A percentile compares a stretch with the other conserved stretches of the same genome.
phyloP scores from a whole-genome alignment of 2,113 vertebrate species.

The Nymphicus hollandicus region DNA sequence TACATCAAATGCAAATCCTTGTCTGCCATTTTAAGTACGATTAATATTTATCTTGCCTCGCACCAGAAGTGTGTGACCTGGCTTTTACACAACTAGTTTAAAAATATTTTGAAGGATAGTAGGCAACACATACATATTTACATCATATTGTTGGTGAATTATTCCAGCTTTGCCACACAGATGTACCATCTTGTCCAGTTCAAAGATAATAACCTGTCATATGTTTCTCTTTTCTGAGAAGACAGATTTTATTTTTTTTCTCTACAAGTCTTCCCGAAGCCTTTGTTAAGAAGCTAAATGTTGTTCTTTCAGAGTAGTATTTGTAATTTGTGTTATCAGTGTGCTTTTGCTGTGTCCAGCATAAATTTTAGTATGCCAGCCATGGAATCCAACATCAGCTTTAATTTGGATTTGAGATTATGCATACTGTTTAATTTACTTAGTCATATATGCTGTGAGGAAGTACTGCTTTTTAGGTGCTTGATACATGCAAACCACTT shows the following conservation, averaged over 20 bases:
- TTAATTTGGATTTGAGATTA: not conserved
- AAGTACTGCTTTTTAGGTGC: not conserved
- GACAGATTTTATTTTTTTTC: not conserved
- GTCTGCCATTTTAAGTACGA: not conserved
- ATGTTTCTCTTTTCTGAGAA: not conserved
- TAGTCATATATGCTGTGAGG: not conserved
- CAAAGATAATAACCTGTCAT: not conserved
- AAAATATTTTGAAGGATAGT: not conserved
- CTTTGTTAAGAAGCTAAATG: not conserved
- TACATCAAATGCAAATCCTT: not conserved
- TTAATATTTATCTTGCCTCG: not conserved
- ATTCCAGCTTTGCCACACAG: not conserved
- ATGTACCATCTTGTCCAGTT: not conserved
- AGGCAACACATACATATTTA: not conserved
- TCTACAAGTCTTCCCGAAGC: not conserved
- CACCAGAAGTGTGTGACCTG: not conserved
- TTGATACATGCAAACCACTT: not conserved
- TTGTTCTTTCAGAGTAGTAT: not conserved
- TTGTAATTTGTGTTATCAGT: not conserved
- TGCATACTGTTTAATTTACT: not conserved
- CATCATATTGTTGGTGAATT: not conserved
- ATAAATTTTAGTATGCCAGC: not conserved
- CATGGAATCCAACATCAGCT: not conserved
- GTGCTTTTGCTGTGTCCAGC: not conserved
- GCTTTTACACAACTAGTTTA: not conserved